Evolutionary conservation across 2,888 invertebrate species (phyloP).

Genomic region (Gymnosoma rotundatum): DNA sequence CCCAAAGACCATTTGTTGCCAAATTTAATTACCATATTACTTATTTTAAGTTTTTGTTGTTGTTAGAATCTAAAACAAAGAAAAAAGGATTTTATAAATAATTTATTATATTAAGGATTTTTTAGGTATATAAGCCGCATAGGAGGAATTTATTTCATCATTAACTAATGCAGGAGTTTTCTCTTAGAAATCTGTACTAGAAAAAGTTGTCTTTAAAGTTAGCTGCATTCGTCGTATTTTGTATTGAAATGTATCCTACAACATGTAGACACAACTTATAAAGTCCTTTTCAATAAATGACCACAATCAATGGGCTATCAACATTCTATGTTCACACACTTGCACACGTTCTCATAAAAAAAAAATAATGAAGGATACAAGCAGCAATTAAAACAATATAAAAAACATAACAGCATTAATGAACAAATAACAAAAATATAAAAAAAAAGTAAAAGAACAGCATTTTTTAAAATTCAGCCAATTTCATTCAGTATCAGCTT

Average conservation of each 20-base stretch:
- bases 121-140: no score
- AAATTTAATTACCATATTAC: no score
- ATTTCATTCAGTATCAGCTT: constrained; percentile 59
- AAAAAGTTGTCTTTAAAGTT: neutral
- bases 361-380: constrained; percentile 37
- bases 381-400: constrained; percentile 27
- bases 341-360: constrained; percentile 15
- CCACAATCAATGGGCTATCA: constrained; percentile 69
- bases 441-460: constrained; percentile 12
- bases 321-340: constrained; percentile 38
- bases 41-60: no score
- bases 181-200: no score
- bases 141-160: no score
- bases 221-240: neutral
- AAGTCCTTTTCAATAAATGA: constrained; percentile 55
- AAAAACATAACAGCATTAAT: constrained; percentile 7
- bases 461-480: constrained; percentile 55
- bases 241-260: neutral
- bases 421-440: constrained; percentile 2
- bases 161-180: no score
- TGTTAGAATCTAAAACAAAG: no score
- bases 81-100: no score
- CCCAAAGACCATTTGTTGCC: no score
- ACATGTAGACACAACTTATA: constrained; percentile 14
- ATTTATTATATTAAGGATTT: no score